A percentile compares a stretch with the other conserved stretches of the same genome.
Evolutionary conservation across 2,113 vertebrate species (phyloP).

Genomic region (Papio anubis): DNA sequence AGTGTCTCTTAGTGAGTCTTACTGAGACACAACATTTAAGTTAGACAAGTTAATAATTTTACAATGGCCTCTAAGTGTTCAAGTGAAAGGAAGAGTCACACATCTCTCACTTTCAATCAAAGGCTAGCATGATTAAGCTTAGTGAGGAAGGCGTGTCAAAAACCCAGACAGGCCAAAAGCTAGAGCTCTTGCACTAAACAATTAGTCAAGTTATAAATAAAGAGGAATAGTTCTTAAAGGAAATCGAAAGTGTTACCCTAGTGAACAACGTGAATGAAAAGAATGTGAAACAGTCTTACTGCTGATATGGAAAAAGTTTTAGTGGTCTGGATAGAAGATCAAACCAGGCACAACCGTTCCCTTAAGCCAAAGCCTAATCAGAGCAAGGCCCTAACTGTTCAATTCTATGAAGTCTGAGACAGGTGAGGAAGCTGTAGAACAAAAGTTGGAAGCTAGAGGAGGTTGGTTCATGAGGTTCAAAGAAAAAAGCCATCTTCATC

Average conservation of each 20-base stretch:
- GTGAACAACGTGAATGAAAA: not conserved
- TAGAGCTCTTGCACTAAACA: not conserved
- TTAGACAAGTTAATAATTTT: not conserved
- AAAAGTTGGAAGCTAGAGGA: not conserved
- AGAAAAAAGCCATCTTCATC: not conserved
- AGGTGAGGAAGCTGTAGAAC: not conserved
- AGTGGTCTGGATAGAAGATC: not conserved
- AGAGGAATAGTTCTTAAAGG: not conserved
- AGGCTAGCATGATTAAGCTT: not conserved
- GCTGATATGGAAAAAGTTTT: not conserved
- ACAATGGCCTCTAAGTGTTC: not conserved
- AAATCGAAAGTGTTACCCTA: not conserved
- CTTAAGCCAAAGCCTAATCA: not conserved
- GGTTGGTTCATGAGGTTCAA: not conserved
- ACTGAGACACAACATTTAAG: not conserved
- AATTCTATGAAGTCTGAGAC: not conserved
- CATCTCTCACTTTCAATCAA: not conserved
- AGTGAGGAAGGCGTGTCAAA: not conserved
- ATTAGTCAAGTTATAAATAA: not conserved
- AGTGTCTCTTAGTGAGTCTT: no score
- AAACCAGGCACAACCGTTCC: not conserved
- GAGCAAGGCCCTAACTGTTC: not conserved
- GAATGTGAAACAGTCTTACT: not conserved
- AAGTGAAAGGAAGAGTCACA: not conserved
- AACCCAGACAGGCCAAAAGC: not conserved